Conservation (phyloP, 2,888 invertebrate genomes). For the Pantelozetes paolii region DNA sequence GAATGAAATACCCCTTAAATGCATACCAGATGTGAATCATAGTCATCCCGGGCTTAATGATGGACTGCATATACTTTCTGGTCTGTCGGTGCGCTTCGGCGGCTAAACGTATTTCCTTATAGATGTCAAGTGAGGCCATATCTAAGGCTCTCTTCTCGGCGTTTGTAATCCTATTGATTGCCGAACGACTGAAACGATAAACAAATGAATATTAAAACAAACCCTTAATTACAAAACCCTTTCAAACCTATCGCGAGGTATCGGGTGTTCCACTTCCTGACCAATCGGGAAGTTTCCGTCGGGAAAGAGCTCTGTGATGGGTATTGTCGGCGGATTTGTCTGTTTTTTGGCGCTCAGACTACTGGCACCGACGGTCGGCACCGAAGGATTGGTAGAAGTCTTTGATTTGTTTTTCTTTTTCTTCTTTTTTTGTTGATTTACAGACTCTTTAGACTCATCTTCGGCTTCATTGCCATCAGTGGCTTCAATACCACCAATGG, state of each 20-base stretch:
- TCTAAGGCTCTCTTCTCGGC: slow-evolving; percentile 81
- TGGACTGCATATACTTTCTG: slow-evolving; percentile 80
- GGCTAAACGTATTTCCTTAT: slow-evolving; percentile 88
- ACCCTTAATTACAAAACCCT: slow-evolving; percentile 29
- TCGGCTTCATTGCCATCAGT: not conserved
- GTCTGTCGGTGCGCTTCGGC: slow-evolving; percentile 98
- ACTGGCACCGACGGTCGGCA: not conserved
- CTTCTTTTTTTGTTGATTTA: not conserved
- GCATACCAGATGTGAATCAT: slow-evolving; percentile 89
- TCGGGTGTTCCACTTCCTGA: slow-evolving; percentile 77
- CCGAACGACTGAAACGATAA: slow-evolving; percentile 60
- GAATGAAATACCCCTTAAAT: too few relatives aligned
- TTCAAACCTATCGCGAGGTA: slow-evolving; percentile 66
- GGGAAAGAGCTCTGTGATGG: slow-evolving; percentile 77
- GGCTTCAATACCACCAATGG: not conserved
- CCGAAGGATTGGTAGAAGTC: not conserved
- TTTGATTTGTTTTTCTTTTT: slow-evolving; percentile 19
- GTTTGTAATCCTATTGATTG: slow-evolving; percentile 75
- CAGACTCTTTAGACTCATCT: not conserved
- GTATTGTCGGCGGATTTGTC: slow-evolving; percentile 79
- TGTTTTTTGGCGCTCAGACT: slow-evolving; percentile 59
- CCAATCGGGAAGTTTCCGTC: slow-evolving; percentile 81
- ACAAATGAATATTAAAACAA: slow-evolving; percentile 8
- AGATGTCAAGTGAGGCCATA: slow-evolving; percentile 82
- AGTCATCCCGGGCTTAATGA: slow-evolving; percentile 96